Evolutionary conservation across 2,797 vertebrate species (phyloP).

Genomic region (Fundulus diaphanus): DNA sequence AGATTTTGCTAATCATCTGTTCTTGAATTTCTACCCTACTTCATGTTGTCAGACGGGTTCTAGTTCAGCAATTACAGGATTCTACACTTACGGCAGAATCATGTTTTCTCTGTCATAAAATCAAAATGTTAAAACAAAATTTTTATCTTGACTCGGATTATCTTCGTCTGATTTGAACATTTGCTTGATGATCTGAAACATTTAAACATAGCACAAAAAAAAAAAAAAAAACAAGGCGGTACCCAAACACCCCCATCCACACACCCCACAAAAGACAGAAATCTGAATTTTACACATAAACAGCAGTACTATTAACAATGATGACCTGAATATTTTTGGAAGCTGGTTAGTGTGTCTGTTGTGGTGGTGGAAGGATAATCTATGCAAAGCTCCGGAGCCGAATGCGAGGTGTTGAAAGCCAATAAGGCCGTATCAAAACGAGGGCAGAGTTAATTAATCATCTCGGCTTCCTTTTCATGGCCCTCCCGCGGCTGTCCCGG

Average conservation of each 20-base stretch:
- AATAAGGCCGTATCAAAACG: constrained; percentile 75
- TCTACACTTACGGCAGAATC: neutral
- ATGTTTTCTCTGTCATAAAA: neutral
- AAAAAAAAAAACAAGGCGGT: too few species aligned
- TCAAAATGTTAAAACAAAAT: neutral
- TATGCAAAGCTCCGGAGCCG: constrained; percentile 71
- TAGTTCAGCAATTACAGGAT: neutral
- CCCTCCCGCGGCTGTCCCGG: constrained; percentile 69
- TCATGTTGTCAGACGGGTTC: neutral
- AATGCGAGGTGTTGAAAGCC: constrained; percentile 68
- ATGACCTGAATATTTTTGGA: constrained; percentile 63
- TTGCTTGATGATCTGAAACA: neutral
- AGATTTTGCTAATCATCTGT: neutral
- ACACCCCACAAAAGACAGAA: too few species aligned
- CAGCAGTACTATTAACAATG: constrained; percentile 51
- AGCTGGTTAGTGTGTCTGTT: constrained; percentile 47
- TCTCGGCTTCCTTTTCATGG: constrained; percentile 73
- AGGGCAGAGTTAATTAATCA: constrained; percentile 83
- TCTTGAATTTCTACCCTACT: neutral
- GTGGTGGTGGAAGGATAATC: constrained; percentile 51
- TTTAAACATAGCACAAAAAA: neutral
- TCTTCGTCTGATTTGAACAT: too few species aligned
- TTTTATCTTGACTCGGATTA: too few species aligned
- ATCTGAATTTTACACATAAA: constrained; percentile 9
- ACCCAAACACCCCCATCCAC: too few species aligned